A percentile compares a stretch with the other conserved stretches of the same genome.
Conservation (phyloP, 2,113 vertebrate species). For the Chloropsis hardwickii region DNA sequence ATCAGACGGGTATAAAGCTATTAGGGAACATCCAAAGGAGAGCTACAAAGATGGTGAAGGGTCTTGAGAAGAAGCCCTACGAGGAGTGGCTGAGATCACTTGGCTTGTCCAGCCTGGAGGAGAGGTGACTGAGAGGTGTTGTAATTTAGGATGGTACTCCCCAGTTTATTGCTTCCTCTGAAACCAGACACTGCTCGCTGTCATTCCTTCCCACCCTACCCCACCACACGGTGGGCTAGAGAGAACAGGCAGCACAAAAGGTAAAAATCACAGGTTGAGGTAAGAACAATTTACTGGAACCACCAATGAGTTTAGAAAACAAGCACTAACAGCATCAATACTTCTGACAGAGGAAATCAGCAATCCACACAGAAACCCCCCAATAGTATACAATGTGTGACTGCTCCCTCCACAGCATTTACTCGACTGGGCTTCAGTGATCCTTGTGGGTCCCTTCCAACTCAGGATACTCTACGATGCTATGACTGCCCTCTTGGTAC, state of each 20-base stretch:
- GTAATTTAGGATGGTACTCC: background rate
- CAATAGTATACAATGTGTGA: background rate
- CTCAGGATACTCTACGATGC: rapidly evolving
- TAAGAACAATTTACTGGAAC: background rate
- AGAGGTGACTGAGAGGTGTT: background rate
- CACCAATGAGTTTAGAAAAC: background rate
- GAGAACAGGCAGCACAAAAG: background rate
- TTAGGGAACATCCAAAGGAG: background rate
- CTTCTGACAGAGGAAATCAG: background rate
- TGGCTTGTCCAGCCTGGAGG: background rate
- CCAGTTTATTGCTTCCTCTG: background rate
- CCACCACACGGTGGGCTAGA: rapidly evolving
- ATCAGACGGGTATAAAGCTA: background rate
- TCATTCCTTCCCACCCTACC: background rate
- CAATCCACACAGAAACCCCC: background rate
- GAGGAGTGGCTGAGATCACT: background rate
- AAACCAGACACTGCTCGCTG: background rate
- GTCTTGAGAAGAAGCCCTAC: background rate
- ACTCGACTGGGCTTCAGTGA: background rate
- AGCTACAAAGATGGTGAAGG: background rate
- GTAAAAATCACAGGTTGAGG: background rate
- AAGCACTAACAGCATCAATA: background rate
- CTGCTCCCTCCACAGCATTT: background rate
- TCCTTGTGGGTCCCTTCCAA: background rate
- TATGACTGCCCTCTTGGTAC: background rate